Evolutionary conservation across 2,113 vertebrate species (phyloP), one percentile per base, ranked within the genome.

Genomic region (Caracal caracal): DNA sequence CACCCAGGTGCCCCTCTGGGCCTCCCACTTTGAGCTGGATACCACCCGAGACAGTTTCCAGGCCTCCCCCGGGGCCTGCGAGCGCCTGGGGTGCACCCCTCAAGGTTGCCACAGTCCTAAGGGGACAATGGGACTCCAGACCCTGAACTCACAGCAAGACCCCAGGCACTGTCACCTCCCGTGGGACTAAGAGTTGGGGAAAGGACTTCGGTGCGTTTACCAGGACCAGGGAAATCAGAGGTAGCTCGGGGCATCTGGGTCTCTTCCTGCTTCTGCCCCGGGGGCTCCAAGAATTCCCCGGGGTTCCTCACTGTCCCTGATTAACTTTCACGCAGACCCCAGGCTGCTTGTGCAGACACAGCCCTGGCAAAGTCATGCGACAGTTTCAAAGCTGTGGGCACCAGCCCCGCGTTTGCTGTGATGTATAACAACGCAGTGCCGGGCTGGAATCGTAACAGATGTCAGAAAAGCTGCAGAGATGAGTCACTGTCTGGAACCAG

Each of bases 181-280:
- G 0, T 7, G 20, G 49, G 85, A 93, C 0, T 2, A 9, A 10
- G 80, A 37, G 12, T 26, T 0, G 0, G 22, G 22, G 37, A 24
- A 30, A 56, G 53, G 0, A 40, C 56, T 76, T 28, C 1, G 16
- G 40, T 28, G 6, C 0, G 6, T 71, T 71, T 75, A 70, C 88
- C 1, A n/a, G 89, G 16, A 68, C n/a, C 9, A 0, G 12, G 13
- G 35, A 85, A 75, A 71, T n/a, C 66, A 35, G 81, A 78, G 73
- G 83, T 30, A 12, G 78, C 78, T 51, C 10, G 0, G 71, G 56
- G 82, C 59, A 71, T 35, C 89, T 65, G 82, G 66, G 59, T 12
- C 70, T 90, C 37, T 80, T 47, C 96, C 56, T 47, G 56, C 84
- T 76, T 92, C 71, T 90, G 75, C 79, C 76, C 51, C 61, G 5